Percentiles rank a stretch among this genome's conserved stretches.
phyloP scores from a whole-genome alignment of 2,113 vertebrate genomes.

The Urocitellus parryii region DNA sequence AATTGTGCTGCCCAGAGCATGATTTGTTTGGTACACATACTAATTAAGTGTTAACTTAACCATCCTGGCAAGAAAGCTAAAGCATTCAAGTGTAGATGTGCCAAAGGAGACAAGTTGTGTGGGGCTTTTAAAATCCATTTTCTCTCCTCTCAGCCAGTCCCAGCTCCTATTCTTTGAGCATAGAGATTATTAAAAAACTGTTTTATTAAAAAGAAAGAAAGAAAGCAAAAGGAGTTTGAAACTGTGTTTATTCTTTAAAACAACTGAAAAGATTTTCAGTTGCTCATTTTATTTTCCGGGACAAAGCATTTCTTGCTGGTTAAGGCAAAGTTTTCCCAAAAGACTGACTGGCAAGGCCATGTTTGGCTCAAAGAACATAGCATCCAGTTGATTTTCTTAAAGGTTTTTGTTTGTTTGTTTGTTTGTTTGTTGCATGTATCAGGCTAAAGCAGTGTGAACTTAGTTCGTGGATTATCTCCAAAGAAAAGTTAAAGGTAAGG shows the following conservation, averaged over 20 bases:
- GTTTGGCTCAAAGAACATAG: not conserved
- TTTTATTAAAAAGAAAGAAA: not conserved
- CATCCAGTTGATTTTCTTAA: not conserved
- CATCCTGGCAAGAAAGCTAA: conserved; percentile 42
- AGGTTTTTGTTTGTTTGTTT: not conserved
- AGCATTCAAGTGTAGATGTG: not conserved
- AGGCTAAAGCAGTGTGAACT: not conserved
- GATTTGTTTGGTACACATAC: conserved; percentile 74
- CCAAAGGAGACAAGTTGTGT: not conserved
- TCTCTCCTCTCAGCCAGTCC: not conserved
- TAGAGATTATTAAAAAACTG: conserved; percentile 50
- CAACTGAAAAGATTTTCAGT: not conserved
- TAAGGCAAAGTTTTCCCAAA: not conserved
- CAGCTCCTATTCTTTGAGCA: not conserved
- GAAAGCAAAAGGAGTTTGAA: not conserved
- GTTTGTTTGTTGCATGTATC: not conserved
- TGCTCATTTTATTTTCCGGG: conserved; percentile 20
- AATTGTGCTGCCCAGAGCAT: conserved; percentile 60
- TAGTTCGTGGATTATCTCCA: not conserved
- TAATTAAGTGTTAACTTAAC: conserved; percentile 81
- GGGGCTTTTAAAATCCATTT: not conserved
- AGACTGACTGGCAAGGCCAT: not conserved
- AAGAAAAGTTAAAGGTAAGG: not conserved
- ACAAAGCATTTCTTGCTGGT: not conserved
- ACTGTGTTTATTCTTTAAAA: conserved; percentile 43